phyloP scores from a whole-genome alignment of 2,797 vertebrate genomes.

The Jordanella pulchra region DNA sequence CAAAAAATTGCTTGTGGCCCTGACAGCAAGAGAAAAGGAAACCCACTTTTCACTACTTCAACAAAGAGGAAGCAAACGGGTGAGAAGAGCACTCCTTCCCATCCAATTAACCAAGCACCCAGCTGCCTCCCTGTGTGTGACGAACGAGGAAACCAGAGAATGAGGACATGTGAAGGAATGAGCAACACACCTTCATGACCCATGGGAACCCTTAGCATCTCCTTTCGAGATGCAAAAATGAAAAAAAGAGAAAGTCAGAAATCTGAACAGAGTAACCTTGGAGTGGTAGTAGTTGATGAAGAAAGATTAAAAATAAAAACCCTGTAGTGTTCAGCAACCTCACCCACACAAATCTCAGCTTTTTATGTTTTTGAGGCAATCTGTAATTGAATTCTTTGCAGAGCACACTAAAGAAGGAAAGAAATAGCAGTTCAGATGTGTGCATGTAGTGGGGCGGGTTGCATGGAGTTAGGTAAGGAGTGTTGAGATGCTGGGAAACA shows the following conservation, averaged over 20 bases:
- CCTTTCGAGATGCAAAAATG: slow-evolving; percentile 3
- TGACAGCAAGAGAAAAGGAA: slow-evolving; percentile 18
- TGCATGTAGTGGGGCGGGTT: slow-evolving; percentile 18
- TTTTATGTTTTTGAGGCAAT: slow-evolving; percentile 15
- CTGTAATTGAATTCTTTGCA: slow-evolving; percentile 48
- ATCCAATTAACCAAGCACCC: slow-evolving; percentile 61
- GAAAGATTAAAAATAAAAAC: slow-evolving; percentile 21
- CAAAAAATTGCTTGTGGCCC: slow-evolving; percentile 10
- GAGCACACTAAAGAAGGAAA: slow-evolving; percentile 31
- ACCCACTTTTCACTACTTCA: slow-evolving; percentile 33
- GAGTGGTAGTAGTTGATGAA: slow-evolving; percentile 29
- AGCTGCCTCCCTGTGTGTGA: slow-evolving; percentile 39
- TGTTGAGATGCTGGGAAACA: slow-evolving; percentile 55
- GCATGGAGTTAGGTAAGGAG: slow-evolving; percentile 29
- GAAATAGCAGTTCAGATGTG: slow-evolving; percentile 19
- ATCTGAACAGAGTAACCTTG: slow-evolving; percentile 40
- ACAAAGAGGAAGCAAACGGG: slow-evolving; percentile 34
- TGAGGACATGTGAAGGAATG: slow-evolving; percentile 50
- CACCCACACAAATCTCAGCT: slow-evolving; percentile 41
- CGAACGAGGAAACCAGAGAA: slow-evolving; percentile 35
- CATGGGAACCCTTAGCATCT: slow-evolving; percentile 42
- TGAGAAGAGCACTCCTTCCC: slow-evolving; percentile 45
- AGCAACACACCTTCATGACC: slow-evolving; percentile 58
- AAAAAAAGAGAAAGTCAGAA: slow-evolving; percentile 19
- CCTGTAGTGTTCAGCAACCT: slow-evolving; percentile 35